phyloP scores from a whole-genome alignment of 2,797 vertebrate species.

The Smutsia gigantea region DNA sequence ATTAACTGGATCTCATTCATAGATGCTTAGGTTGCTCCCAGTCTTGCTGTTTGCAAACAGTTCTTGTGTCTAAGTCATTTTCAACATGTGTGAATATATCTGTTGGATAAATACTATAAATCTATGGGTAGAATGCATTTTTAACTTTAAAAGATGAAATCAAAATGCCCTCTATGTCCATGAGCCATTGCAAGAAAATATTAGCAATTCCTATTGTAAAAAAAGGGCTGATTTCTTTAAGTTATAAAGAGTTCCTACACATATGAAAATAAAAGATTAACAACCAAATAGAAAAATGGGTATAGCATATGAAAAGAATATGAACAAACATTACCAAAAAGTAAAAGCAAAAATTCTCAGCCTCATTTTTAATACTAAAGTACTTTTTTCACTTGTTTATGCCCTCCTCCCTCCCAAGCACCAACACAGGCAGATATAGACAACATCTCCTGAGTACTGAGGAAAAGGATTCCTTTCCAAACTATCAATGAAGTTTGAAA shows the following conservation, averaged over 20 bases:
- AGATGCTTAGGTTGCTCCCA: not conserved
- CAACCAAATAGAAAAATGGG: not conserved
- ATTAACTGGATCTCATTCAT: not conserved
- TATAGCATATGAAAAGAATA: not conserved
- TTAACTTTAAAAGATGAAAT: not conserved
- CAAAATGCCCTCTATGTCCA: not conserved
- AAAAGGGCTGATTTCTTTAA: not conserved
- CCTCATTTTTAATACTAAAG: not conserved
- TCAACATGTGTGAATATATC: not conserved
- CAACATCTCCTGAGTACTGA: not conserved
- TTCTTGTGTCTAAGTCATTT: slow-evolving; percentile 10
- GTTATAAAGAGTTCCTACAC: not conserved
- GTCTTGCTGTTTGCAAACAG: not conserved
- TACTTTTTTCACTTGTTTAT: not conserved
- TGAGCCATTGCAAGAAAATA: not conserved
- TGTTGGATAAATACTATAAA: not conserved
- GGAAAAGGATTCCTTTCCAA: not conserved
- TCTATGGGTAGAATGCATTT: not conserved
- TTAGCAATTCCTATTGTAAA: not conserved
- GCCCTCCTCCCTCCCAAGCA: not conserved
- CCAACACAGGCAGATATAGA: not conserved
- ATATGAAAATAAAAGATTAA: slow-evolving; percentile 20
- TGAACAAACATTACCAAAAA: not conserved
- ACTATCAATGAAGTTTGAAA: not conserved
- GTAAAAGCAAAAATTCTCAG: not conserved